Percentiles rank a stretch among this genome's conserved stretches.
Conservation (phyloP, 2,888 invertebrate species). For the Parasteatoda lunata region DNA sequence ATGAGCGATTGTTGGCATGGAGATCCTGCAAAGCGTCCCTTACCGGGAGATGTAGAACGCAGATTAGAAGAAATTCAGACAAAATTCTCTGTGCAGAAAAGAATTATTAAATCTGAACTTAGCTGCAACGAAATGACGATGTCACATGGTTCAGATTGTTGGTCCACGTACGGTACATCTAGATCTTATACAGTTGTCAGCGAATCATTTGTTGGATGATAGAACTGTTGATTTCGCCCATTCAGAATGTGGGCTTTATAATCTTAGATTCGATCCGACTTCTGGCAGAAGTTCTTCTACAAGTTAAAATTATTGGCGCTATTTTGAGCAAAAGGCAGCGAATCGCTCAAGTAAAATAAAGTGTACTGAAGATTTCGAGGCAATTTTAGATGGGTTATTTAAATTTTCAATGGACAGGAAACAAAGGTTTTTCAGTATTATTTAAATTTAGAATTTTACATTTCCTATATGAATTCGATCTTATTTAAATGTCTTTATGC, state of each 20-base stretch:
- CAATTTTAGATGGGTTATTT: too few species aligned
- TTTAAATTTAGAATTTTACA: not conserved
- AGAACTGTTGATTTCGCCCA: not conserved
- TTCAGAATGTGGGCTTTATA: not conserved
- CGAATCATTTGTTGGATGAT: constrained; percentile 47
- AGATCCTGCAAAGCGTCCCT: constrained; percentile 81
- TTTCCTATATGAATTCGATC: not conserved
- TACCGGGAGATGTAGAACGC: constrained; percentile 86
- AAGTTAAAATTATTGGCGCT: not conserved
- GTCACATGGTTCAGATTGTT: constrained; percentile 65
- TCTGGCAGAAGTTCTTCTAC: not conserved
- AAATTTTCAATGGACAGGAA: not conserved
- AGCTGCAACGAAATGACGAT: constrained; percentile 59
- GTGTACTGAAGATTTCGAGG: too few species aligned
- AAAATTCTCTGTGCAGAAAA: constrained; percentile 57
- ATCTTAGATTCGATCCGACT: not conserved
- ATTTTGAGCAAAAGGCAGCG: too few species aligned
- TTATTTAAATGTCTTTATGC: too few species aligned
- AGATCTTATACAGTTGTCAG: constrained; percentile 63
- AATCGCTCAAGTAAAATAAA: too few species aligned
- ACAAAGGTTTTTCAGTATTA: not conserved
- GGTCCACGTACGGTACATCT: constrained; percentile 59
- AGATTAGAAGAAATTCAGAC: constrained; percentile 78
- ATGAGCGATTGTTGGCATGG: constrained; percentile 89
- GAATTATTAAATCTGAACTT: constrained; percentile 41